A percentile compares a stretch with the other conserved stretches of the same genome.
Evolutionary conservation across 2,113 vertebrate genomes (phyloP).

Genomic region (Paedocypris sp.): DNA sequence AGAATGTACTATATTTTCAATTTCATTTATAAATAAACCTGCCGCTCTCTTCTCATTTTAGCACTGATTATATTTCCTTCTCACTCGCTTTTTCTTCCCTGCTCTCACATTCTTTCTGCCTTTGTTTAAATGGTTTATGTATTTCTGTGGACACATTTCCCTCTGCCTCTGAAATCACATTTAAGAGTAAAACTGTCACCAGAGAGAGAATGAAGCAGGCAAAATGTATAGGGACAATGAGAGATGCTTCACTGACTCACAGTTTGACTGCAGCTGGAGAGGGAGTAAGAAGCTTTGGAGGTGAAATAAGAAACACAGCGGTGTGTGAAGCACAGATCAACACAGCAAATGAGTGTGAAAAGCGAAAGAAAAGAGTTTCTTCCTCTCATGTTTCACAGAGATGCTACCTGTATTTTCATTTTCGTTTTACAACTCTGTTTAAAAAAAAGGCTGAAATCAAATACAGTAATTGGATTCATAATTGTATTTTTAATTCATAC

Average conservation of each 20-base stretch:
- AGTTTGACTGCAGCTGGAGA: too few relatives aligned
- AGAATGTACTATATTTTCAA: too few relatives aligned
- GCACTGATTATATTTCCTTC: too few relatives aligned
- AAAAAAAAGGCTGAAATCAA: too few relatives aligned
- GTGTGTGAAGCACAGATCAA: not conserved
- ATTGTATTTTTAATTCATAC: too few relatives aligned
- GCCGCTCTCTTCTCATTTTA: too few relatives aligned
- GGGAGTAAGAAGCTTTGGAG: not conserved
- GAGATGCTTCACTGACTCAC: not conserved
- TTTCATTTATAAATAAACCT: not conserved
- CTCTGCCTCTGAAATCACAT: conserved; percentile 58
- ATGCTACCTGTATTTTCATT: too few relatives aligned
- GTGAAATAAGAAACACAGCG: not conserved
- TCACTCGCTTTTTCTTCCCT: too few relatives aligned
- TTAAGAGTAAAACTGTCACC: conserved; percentile 32
- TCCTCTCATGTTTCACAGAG: too few relatives aligned
- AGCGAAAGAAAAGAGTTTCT: conserved; percentile 42
- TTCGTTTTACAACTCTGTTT: too few relatives aligned
- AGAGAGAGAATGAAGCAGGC: not conserved
- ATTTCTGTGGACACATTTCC: conserved; percentile 39
- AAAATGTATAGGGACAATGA: not conserved
- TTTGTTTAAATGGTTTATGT: conserved; percentile 52
- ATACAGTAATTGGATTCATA: too few relatives aligned
- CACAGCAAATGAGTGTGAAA: conserved; percentile 31
- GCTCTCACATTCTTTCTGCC: not conserved